Evolutionary conservation across 2,797 vertebrate species (phyloP), one percentile per base, ranked within the genome.

Genomic region (Danio albolineatus): DNA sequence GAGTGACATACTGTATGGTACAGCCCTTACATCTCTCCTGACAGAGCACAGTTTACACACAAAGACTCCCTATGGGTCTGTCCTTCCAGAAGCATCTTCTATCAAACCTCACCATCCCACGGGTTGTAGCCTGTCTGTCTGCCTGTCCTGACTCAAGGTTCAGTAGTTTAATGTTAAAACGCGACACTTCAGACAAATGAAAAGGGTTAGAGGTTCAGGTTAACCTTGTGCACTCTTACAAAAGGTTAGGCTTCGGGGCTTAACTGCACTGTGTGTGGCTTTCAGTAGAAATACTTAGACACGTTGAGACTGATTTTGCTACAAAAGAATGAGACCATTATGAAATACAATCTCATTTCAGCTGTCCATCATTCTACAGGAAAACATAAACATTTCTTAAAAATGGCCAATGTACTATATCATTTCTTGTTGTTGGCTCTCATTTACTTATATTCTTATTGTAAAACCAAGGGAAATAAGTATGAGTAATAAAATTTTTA

Each of bases 41-140:
- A 79, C 76, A 83, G 49, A 61, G 64, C 38, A 0, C 2, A 53
- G 67, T 46, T 64, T 49, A 79, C 73, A 46, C 73, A 60, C 67
- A 80, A 80, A 78, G 80, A 71, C 77, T 72, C 76, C 49, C 75
- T 49, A 44, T 70, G 79, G 79, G 67, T 62, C 79, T 84, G 82
- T 60, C 76, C 65, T 51, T 78, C 54, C 76, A 67, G 79, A 85
- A 82, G 76, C 67, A 76, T 84, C 82, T 80, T 72, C 77, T 78
- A 77, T 78, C 56, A 71, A 61, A 71, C 44, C 65, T 53, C 36
- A 28, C 17, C 53, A 16, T 71, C 56, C 36, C 49, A 57, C 1
- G 4, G 44, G 21, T 14, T 56, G 71, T 84, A 81, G 70, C 41
- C 43, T 77, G 80, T 75, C 67, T 49, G 17, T 75, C 67, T 49